A percentile compares a stretch with the other conserved stretches of the same genome.
phyloP scores from a whole-genome alignment of 2,888 invertebrate genomes.

The Polietes domitor region DNA sequence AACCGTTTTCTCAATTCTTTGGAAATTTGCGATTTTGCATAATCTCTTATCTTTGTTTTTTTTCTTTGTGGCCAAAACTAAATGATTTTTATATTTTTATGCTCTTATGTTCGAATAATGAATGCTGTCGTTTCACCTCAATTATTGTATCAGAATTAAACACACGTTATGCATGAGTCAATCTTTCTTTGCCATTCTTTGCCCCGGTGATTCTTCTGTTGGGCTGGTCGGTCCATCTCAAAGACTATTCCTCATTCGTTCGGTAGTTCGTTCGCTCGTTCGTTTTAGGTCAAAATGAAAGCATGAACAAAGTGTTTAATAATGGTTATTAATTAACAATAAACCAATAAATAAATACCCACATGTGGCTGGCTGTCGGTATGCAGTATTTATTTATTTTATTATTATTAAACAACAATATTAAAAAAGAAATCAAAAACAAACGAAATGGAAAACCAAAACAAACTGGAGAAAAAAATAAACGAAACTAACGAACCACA shows the following conservation, averaged over 20 bases:
- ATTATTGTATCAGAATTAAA: background rate
- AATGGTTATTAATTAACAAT: constrained; percentile 15
- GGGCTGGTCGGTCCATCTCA: too few relatives aligned
- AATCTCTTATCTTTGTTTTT: too few relatives aligned
- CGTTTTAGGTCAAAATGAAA: background rate
- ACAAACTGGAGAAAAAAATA: background rate
- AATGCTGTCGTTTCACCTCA: background rate
- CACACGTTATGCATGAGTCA: background rate
- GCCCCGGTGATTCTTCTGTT: background rate
- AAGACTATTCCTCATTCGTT: too few relatives aligned
- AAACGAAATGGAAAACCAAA: background rate
- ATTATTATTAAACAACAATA: background rate
- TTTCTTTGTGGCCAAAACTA: too few relatives aligned
- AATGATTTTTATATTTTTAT: too few relatives aligned
- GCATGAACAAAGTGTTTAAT: background rate
- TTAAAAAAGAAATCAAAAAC: background rate
- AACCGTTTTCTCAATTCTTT: too few relatives aligned
- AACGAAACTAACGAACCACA: background rate
- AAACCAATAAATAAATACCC: background rate
- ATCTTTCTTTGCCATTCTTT: background rate
- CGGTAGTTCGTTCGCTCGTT: background rate
- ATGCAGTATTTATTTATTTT: constrained; percentile 11
- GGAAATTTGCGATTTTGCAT: too few relatives aligned
- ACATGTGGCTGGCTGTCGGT: too few relatives aligned
- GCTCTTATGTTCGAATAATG: too few relatives aligned